Base-by-base conservation (phyloP, 2,888 invertebrate species). In the Apodemia mormo region DNA sequence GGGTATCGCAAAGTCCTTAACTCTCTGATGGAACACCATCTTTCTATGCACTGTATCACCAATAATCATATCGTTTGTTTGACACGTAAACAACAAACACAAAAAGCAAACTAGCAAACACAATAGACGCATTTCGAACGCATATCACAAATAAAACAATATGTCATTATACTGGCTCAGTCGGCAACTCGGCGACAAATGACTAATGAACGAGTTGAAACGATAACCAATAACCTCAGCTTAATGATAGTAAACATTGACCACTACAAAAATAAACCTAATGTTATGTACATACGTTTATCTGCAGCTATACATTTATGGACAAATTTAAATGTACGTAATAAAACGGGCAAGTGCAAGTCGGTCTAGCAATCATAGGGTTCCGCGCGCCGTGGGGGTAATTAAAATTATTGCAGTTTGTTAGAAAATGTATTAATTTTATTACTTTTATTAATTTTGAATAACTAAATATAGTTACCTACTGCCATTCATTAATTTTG, bases 21-120 rank as follows among this genome's bases (percentile, higher is more conserved):
- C 83, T 76, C 93, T 87, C 74, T 92, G 88, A 72, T 93, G 92
- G 77, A 90, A 92, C 71, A 93, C 89, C 92, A 93, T 91, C 81
- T 93, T 93, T 73, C 88, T 85, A 74, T 91, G 92, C 74, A 93
- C 90, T 2, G 87, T 91, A 74, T 93, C 92, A 65, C 92, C 92
- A 30, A 88, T 78, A 71, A 92, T 89, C 93, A 93, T 93, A 75
- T 93, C 92, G 82, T 78, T 84, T 71, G 82, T 78, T 73, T 78
- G 69, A 65, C 80, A 81, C 83, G 85, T 80, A 82, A 80, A 76
- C 82, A 75, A 70, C 29, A 85, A 74, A 61, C 61, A 61, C 30
- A n/a, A 61, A 33, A 30, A 61, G 61, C 33, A 61, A 74, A 85
- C 79, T 79, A 87, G 75, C 74, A 85, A 77, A 72, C 81, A 78